Evolutionary conservation across 2,888 invertebrate species (phyloP).

Genomic region (Eristalis pertinax): DNA sequence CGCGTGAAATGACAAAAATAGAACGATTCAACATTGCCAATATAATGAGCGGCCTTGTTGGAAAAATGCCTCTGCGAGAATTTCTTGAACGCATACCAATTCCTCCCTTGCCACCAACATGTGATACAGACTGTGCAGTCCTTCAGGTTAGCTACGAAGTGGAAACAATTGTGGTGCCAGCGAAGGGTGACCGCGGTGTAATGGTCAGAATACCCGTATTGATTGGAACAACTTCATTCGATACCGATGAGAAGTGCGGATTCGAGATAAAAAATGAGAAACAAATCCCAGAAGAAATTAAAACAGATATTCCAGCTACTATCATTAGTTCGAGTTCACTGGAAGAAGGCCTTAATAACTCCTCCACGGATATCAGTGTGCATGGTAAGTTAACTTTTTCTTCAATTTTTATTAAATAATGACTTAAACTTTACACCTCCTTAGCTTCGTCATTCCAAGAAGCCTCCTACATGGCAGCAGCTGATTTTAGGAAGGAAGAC

Average conservation of each 20-base stretch:
- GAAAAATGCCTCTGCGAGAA: constrained; percentile 33
- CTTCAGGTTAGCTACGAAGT: constrained; percentile 77
- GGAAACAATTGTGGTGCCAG: constrained; percentile 74
- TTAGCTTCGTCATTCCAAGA: constrained; percentile 75
- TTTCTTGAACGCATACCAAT: constrained; percentile 55
- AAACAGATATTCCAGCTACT: background rate
- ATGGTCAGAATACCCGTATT: constrained; percentile 74
- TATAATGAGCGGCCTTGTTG: constrained; percentile 30
- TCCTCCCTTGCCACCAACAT: constrained; percentile 73
- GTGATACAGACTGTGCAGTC: constrained; percentile 74
- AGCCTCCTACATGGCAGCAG: constrained; percentile 76
- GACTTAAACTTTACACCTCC: background rate
- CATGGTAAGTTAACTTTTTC: constrained; percentile 72
- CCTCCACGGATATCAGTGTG: constrained; percentile 42
- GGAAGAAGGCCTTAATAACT: constrained; percentile 40
- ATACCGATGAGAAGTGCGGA: background rate
- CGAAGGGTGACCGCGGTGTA: constrained; percentile 73
- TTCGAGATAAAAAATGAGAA: background rate
- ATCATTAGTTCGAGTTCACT: constrained; percentile 30
- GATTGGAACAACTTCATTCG: constrained; percentile 72
- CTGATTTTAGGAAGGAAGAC: constrained; percentile 75
- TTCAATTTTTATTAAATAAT: background rate
- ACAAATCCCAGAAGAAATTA: background rate
- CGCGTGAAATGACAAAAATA: constrained; percentile 15
- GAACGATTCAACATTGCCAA: constrained; percentile 47